Percentiles rank a stretch among this genome's conserved stretches.
phyloP scores from a whole-genome alignment of 2,113 vertebrate genomes.

The Haliaeetus leucogaster region DNA sequence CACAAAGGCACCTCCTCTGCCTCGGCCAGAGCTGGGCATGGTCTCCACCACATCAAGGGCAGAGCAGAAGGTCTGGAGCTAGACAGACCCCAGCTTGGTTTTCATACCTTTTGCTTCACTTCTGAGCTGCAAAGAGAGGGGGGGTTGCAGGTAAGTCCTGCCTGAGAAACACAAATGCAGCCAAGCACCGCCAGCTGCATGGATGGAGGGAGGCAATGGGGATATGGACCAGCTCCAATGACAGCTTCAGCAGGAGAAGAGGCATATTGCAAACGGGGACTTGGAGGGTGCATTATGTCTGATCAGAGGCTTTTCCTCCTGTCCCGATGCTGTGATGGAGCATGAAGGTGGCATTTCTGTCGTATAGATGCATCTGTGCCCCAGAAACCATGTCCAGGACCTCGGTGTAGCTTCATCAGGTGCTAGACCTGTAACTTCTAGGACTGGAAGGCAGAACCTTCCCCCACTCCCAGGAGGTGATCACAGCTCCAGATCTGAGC shows the following conservation, averaged over 20 bases:
- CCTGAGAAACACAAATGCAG: not conserved
- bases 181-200: rapidly evolving
- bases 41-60: not conserved
- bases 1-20: not conserved
- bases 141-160: not conserved
- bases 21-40: not conserved
- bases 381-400: not conserved
- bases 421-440: not conserved
- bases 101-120: not conserved
- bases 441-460: not conserved
- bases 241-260: not conserved
- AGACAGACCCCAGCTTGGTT: not conserved
- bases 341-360: not conserved
- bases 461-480: not conserved
- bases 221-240: not conserved
- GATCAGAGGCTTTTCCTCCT: not conserved
- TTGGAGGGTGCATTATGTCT: not conserved
- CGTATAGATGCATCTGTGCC: rapidly evolving
- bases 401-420: rapidly evolving
- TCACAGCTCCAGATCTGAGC: not conserved
- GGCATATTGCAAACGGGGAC: rapidly evolving
- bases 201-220: not conserved
- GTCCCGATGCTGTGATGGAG: not conserved
- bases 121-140: not conserved
- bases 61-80: not conserved